phyloP scores from a whole-genome alignment of 1,140 invertebrate genomes.

The Ptiloglossa arizonensis region DNA sequence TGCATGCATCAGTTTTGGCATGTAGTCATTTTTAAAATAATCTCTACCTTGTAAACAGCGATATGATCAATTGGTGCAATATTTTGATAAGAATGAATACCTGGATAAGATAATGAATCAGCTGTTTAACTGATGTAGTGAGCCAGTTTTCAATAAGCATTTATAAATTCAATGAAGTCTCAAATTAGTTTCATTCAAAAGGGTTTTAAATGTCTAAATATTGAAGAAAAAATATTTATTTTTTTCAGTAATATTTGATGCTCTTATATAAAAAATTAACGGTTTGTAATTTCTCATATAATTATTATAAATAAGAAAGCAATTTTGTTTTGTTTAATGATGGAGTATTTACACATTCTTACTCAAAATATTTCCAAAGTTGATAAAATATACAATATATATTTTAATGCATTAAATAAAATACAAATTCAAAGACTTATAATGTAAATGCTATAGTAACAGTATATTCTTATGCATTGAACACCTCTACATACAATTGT shows the following conservation, averaged over 20 bases:
- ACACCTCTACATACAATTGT: neutral
- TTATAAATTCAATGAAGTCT: neutral
- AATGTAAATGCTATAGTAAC: neutral
- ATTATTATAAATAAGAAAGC: no score
- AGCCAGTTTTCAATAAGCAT: neutral
- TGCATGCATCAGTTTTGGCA: neutral
- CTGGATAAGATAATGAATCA: constrained; percentile 31
- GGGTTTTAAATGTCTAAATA: neutral
- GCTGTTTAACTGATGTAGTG: constrained; percentile 3
- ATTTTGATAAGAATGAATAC: constrained; percentile 30
- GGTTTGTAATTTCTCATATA: no score
- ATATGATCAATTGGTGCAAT: constrained; percentile 23
- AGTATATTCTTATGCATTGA: neutral
- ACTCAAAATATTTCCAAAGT: no score
- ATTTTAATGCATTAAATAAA: no score
- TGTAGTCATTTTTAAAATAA: neutral
- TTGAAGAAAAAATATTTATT: neutral
- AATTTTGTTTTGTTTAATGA: neutral
- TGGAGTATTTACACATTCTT: neutral
- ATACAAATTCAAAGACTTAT: no score
- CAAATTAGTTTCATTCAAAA: neutral
- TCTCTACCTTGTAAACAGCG: constrained; percentile 10
- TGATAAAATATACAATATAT: constrained; percentile 19
- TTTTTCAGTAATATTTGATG: constrained; percentile 8
- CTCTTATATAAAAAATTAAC: no score